Evolutionary conservation across 2,888 invertebrate genomes (phyloP).

Genomic region (Ennomos erosarius): DNA sequence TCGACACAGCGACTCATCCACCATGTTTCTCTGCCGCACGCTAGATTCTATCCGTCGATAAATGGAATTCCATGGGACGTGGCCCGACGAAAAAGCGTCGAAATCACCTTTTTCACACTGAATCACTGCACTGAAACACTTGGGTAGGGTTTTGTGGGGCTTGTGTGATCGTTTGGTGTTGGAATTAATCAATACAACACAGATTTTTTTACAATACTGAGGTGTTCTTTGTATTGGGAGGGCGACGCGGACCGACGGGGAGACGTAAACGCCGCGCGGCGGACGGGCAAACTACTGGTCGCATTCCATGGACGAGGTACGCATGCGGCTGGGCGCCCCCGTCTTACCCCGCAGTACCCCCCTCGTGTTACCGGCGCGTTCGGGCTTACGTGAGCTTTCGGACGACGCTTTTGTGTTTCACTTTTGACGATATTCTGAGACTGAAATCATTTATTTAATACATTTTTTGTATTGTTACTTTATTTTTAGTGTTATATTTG

Average conservation of each 20-base stretch:
- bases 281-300: constrained; percentile 76
- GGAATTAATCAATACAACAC: constrained; percentile 85
- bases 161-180: constrained; percentile 69
- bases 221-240: constrained; percentile 82
- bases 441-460: no score
- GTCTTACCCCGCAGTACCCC: constrained; percentile 40
- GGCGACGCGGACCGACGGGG: constrained; percentile 59
- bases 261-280: constrained; percentile 71
- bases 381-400: constrained; percentile 62
- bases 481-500: neutral
- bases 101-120: constrained; percentile 52
- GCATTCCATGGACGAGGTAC: constrained; percentile 61
- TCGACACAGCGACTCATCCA: constrained; percentile 75
- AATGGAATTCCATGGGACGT: constrained; percentile 84
- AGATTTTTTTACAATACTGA: constrained; percentile 83
- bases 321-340: constrained; percentile 69
- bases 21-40: constrained; percentile 77
- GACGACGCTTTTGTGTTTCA: constrained; percentile 35
- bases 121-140: constrained; percentile 50
- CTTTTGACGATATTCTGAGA: neutral
- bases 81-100: constrained; percentile 68
- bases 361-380: constrained; percentile 66
- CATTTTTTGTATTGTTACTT: neutral
- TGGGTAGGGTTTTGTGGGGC: constrained; percentile 43
- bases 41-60: constrained; percentile 84